Conservation (phyloP, 2,888 invertebrate species). For the Cynaeus angustus region DNA sequence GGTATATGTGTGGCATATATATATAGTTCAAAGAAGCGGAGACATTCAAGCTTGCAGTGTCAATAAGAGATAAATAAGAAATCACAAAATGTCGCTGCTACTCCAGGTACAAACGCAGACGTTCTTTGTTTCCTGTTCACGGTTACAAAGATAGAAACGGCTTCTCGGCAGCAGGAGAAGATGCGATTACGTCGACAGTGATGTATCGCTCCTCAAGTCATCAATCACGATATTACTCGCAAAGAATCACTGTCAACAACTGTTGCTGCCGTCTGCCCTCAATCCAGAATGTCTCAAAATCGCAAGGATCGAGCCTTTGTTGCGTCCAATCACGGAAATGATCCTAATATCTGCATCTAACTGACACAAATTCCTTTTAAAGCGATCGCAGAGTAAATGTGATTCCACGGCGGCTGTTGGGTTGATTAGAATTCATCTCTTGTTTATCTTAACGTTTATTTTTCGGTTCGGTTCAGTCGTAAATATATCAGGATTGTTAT, state of each 20-base stretch:
- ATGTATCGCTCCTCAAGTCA: conserved; percentile 53
- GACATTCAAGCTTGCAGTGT: too few species aligned
- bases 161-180: conserved; percentile 42
- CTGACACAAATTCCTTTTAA: conserved; percentile 39
- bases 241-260: conserved; percentile 57
- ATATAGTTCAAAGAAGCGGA: too few species aligned
- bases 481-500: conserved; percentile 46
- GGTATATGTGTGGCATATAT: too few species aligned
- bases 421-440: conserved; percentile 18
- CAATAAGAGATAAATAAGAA: too few species aligned
- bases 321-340: conserved; percentile 17
- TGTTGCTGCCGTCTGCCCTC: conserved; percentile 52
- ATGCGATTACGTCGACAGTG: conserved; percentile 53
- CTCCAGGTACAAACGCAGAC: background rate
- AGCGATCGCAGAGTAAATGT: background rate
- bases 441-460: conserved; percentile 20
- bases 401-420: background rate
- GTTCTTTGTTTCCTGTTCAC: background rate
- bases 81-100: too few species aligned
- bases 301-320: conserved; percentile 31
- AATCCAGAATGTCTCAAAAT: conserved; percentile 26
- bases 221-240: conserved; percentile 56
- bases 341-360: conserved; percentile 36
- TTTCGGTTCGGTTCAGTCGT: conserved; percentile 33
- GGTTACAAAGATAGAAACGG: conserved; percentile 44